phyloP scores from a whole-genome alignment of 2,888 invertebrate species.

The Parascotia fuliginaria region DNA sequence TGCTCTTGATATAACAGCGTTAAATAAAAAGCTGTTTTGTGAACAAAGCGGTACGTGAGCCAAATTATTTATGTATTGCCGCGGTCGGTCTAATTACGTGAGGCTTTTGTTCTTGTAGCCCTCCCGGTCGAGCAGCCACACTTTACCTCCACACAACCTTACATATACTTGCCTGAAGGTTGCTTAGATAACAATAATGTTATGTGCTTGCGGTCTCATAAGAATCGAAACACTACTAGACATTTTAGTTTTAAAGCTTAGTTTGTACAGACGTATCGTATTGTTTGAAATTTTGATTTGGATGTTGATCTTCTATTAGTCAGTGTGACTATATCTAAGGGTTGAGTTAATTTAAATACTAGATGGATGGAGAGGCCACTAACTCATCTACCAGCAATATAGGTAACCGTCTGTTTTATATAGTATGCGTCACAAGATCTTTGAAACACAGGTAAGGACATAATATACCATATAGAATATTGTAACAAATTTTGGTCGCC shows the following conservation, averaged over 20 bases:
- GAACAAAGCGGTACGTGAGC: conserved; percentile 83
- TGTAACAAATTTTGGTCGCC: no score
- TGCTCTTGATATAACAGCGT: conserved; percentile 79
- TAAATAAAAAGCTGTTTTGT: conserved; percentile 80
- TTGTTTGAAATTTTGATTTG: no score
- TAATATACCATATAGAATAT: no score
- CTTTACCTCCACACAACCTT: conserved; percentile 61
- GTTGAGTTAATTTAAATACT: no score
- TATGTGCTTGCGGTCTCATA: conserved; percentile 64
- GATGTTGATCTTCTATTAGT: no score
- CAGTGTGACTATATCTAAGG: no score
- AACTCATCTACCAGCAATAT: no score
- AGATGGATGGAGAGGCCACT: no score
- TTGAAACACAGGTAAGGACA: no score
- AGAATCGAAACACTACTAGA: conserved; percentile 56
- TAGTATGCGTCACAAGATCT: no score
- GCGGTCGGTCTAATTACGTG: conserved; percentile 83
- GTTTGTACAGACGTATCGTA: background rate
- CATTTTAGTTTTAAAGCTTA: conserved; percentile 43
- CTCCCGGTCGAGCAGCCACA: conserved; percentile 58
- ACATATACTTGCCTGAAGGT: conserved; percentile 49
- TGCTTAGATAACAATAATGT: conserved; percentile 72
- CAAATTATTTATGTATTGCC: conserved; percentile 85
- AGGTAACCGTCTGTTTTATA: no score
- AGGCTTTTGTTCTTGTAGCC: conserved; percentile 80